Percentiles rank a stretch among this genome's conserved stretches.
Conservation (phyloP, 2,888 invertebrate genomes). For the Microctonus hyperodae region DNA sequence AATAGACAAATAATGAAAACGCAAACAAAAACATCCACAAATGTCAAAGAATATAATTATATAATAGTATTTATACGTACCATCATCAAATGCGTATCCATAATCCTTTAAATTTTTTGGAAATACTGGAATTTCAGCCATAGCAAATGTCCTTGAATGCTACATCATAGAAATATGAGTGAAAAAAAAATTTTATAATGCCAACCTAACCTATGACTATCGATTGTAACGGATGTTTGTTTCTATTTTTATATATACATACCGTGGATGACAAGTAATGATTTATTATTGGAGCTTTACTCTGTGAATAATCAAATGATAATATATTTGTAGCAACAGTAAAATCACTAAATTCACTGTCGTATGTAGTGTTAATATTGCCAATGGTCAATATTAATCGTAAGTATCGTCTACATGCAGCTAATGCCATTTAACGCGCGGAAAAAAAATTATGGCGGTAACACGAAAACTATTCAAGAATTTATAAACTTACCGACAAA, state of each 20-base stretch:
- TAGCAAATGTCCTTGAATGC: conserved; percentile 32
- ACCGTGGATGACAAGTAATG: conserved; percentile 19
- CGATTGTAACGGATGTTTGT: neutral
- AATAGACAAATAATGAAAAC: conserved; percentile 17
- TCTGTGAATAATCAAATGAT: neutral
- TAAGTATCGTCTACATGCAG: neutral
- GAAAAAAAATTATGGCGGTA: conserved; percentile 22
- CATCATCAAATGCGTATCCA: conserved; percentile 68
- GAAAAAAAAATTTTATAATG: neutral
- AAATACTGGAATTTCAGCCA: conserved; percentile 44
- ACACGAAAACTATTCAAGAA: conserved; percentile 2
- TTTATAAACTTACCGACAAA: neutral
- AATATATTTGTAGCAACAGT: neutral
- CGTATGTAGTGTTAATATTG: neutral
- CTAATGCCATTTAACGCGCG: conserved; percentile 22
- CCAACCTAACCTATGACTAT: conserved; percentile 13
- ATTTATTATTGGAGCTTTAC: neutral
- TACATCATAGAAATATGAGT: conserved; percentile 18
- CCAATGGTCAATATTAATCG: conserved; percentile 9
- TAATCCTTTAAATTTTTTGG: conserved; percentile 64
- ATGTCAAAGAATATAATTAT: conserved; percentile 18
- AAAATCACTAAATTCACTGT: neutral
- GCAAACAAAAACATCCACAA: neutral
- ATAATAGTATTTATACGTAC: conserved; percentile 61
- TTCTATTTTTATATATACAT: neutral